A percentile compares a stretch with the other conserved stretches of the same genome.
Evolutionary conservation across 2,797 vertebrate genomes (phyloP).

Genomic region (Malacoraja senta): DNA sequence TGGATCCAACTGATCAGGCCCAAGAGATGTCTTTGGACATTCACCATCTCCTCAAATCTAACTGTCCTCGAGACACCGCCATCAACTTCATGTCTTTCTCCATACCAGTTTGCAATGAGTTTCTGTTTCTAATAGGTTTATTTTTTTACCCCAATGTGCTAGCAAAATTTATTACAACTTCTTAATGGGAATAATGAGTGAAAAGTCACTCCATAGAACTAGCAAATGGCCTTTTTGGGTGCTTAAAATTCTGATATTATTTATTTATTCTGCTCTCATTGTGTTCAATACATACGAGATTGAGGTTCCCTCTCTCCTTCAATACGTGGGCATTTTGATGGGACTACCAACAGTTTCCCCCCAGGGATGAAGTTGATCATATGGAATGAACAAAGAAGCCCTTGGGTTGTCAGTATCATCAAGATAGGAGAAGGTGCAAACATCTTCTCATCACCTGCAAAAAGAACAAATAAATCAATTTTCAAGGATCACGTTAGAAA

Average conservation of each 20-base stretch:
- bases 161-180: neutral
- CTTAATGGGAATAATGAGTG: neutral
- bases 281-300: conserved; percentile 56
- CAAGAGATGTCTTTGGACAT: too few relatives aligned
- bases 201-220: neutral
- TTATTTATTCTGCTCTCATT: neutral
- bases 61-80: too few relatives aligned
- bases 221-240: neutral
- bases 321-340: conserved; percentile 50
- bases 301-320: conserved; percentile 73
- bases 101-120: too few relatives aligned
- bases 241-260: neutral
- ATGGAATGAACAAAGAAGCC: conserved; percentile 84
- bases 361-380: conserved; percentile 82
- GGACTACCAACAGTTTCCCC: conserved; percentile 62
- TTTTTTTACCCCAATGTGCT: neutral
- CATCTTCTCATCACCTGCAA: conserved; percentile 77
- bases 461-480: neutral
- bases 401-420: conserved; percentile 85
- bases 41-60: too few relatives aligned
- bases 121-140: too few relatives aligned
- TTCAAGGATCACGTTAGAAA: neutral
- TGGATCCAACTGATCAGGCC: too few relatives aligned
- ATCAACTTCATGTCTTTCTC: too few relatives aligned
- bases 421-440: conserved; percentile 77